Conservation (phyloP, 1,140 invertebrate genomes). For the Meloidogyne chitwoodi region DNA sequence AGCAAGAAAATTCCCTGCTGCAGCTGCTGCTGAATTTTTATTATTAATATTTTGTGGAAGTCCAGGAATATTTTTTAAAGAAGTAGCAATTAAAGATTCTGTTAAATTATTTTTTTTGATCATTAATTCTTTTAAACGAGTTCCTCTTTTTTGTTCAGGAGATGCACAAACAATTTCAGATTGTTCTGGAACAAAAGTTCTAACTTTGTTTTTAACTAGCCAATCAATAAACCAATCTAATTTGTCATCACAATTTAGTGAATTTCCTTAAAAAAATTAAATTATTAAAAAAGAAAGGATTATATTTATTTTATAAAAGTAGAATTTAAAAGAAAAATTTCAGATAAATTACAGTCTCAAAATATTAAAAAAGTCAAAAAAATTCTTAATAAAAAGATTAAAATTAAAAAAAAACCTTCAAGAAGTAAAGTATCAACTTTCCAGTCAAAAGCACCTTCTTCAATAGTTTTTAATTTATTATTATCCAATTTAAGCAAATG, state of each 20-base stretch:
- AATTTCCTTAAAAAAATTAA: constrained; percentile 52
- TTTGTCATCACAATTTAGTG: constrained; percentile 49
- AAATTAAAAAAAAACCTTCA: constrained; percentile 45
- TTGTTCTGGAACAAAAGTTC: constrained; percentile 54
- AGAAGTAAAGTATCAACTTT: constrained; percentile 51
- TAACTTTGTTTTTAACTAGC: constrained; percentile 49
- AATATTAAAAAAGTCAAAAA: no score
- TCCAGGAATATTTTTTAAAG: not conserved
- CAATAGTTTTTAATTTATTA: constrained; percentile 33
- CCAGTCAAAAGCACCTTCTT: constrained; percentile 46
- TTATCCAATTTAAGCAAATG: constrained; percentile 54
- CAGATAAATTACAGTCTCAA: no score
- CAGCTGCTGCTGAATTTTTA: not conserved
- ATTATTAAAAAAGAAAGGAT: not conserved
- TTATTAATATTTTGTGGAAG: not conserved
- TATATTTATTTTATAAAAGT: no score
- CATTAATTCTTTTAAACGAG: constrained; percentile 53
- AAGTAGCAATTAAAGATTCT: constrained; percentile 25
- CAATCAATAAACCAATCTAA: constrained; percentile 56
- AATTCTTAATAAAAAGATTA: not conserved
- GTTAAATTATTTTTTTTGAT: constrained; percentile 59
- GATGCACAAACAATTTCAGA: constrained; percentile 47
- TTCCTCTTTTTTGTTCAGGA: constrained; percentile 37
- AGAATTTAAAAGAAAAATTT: no score
- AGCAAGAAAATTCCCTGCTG: constrained; percentile 6